These are phyloP conservation scores for Toxotes lorentzi DNA, from an alignment of 2,797 vertebrate species.

Conservation along the genomic window DNA sequence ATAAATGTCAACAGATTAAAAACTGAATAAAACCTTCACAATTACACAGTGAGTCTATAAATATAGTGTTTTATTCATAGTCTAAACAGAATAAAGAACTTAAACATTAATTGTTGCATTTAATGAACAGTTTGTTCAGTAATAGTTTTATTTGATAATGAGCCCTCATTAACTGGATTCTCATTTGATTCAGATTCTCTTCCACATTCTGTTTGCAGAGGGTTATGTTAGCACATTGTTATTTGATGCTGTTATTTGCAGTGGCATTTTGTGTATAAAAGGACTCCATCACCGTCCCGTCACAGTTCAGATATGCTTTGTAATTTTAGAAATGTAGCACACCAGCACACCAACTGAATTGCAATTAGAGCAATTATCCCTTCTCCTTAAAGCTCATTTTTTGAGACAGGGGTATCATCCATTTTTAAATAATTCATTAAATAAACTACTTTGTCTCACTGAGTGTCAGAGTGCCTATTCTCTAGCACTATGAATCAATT, in stretches of 20 bases:
- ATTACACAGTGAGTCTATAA: neutral
- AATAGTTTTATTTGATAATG: conserved; percentile 21
- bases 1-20: neutral
- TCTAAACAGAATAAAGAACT: neutral
- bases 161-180: conserved; percentile 22
- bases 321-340: conserved; percentile 23
- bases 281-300: neutral
- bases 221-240: neutral
- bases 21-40: neutral
- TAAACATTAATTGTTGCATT: neutral
- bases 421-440: conserved; percentile 20
- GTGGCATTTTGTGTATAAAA: neutral
- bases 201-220: conserved; percentile 5
- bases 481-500: conserved; percentile 5
- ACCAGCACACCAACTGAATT: conserved; percentile 25
- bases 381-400: conserved; percentile 17
- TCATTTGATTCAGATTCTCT: conserved; percentile 14
- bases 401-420: neutral
- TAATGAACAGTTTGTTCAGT: conserved; percentile 3
- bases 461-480: neutral
- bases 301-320: conserved; percentile 18
- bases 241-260: neutral
- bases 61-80: neutral
- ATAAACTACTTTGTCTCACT: neutral
- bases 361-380: conserved; percentile 11